Conservation (phyloP, 1,140 invertebrate species). For the Helicoverpa armigera region DNA sequence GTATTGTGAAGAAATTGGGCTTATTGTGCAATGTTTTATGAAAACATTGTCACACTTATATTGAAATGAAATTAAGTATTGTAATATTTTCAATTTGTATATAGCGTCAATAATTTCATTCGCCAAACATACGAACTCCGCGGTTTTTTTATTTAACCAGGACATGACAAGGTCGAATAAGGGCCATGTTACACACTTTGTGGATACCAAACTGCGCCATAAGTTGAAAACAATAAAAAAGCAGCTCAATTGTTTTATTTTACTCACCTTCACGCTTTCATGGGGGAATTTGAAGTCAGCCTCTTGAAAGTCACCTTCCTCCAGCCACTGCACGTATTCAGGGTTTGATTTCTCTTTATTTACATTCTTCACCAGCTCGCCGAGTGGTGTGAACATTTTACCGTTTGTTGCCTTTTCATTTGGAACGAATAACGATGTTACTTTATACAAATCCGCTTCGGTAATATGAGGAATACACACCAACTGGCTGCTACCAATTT, state of each 20-base stretch:
- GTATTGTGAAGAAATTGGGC: background rate
- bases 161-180: conserved; percentile 11
- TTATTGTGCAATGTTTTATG: background rate
- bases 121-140: background rate
- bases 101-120: background rate
- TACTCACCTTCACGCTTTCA: conserved; percentile 83
- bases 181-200: background rate
- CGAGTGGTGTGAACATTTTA: conserved; percentile 83
- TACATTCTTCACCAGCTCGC: conserved; percentile 79
- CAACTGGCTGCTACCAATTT: conserved; percentile 83
- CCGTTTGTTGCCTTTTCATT: conserved; percentile 81
- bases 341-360: conserved; percentile 78
- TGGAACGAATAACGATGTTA: conserved; percentile 81
- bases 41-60: background rate
- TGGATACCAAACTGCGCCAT: background rate
- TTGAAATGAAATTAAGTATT: too few relatives aligned
- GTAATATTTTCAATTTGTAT: too few relatives aligned
- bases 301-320: conserved; percentile 76
- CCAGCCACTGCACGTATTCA: conserved; percentile 78
- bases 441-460: conserved; percentile 82
- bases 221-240: background rate
- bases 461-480: conserved; percentile 86
- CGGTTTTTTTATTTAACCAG: background rate
- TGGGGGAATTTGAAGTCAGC: conserved; percentile 84
- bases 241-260: background rate